Conservation (phyloP, 1,140 invertebrate species). For the Globodera rostochiensis region DNA sequence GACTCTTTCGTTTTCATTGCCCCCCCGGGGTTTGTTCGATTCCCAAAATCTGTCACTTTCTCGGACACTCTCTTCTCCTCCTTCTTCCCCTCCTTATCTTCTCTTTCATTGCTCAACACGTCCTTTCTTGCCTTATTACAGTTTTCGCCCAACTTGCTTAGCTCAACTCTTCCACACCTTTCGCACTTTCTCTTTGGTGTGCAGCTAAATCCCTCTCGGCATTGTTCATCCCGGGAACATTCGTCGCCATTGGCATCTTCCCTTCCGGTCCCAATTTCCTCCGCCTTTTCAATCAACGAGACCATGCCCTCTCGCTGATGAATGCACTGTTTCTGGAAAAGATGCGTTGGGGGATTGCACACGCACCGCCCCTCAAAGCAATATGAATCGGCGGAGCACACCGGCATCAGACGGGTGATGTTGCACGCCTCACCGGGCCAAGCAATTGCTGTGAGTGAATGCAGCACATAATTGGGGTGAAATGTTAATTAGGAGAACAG, state of each 20-base stretch:
- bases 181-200: not conserved
- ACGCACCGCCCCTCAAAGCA: constrained; percentile 37
- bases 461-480: constrained; percentile 13
- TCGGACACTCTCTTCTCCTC: not conserved
- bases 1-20: not conserved
- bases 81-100: constrained; percentile 10
- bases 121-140: not conserved
- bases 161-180: not conserved
- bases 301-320: not conserved
- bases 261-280: constrained; percentile 23
- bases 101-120: not conserved
- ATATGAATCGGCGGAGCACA: constrained; percentile 32
- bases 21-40: not conserved
- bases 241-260: not conserved
- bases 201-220: not conserved
- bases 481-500: constrained; percentile 9
- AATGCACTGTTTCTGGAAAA: constrained; percentile 44
- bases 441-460: constrained; percentile 35
- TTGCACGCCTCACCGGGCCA: constrained; percentile 40
- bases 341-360: constrained; percentile 28
- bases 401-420: constrained; percentile 27
- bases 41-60: not conserved
- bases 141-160: not conserved
- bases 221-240: not conserved
- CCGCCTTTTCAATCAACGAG: constrained; percentile 20